phyloP scores from a whole-genome alignment of 2,888 invertebrate genomes.

The Boloria euphrosyne region DNA sequence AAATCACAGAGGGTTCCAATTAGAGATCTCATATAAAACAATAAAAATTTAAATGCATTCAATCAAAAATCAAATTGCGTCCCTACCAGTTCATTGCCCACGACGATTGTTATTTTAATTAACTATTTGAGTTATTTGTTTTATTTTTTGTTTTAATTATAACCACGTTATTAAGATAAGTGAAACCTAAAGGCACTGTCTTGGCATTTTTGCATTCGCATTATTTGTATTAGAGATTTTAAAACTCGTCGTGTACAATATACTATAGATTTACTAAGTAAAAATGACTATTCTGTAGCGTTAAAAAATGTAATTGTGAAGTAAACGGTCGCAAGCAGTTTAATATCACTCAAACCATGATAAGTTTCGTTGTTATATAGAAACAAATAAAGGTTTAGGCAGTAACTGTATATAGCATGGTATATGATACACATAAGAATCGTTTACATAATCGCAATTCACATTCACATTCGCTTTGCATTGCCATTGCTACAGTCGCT shows the following conservation, averaged over 20 bases:
- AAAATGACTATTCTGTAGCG: background rate
- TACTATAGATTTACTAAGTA: background rate
- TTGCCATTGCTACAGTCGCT: no score
- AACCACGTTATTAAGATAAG: background rate
- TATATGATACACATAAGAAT: no score
- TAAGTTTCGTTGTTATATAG: no score
- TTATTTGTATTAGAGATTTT: background rate
- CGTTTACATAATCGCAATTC: no score
- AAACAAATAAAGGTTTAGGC: no score
- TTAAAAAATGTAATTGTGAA: slow-evolving; percentile 3
- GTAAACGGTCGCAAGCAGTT: slow-evolving; percentile 9
- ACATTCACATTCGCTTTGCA: no score
- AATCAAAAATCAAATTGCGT: background rate
- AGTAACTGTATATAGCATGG: no score
- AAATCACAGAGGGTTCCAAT: slow-evolving; percentile 70
- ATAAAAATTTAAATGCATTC: background rate
- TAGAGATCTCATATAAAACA: slow-evolving; percentile 55
- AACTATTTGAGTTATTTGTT: background rate
- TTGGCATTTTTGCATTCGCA: background rate
- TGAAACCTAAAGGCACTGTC: background rate
- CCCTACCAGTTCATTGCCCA: background rate
- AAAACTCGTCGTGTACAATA: slow-evolving; percentile 14
- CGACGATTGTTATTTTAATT: background rate
- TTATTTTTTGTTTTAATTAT: no score
- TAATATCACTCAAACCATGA: background rate